These are phyloP conservation scores for Acromyrmex charruanus DNA, from an alignment of 1,140 invertebrate genomes.

Conservation along the genomic window DNA sequence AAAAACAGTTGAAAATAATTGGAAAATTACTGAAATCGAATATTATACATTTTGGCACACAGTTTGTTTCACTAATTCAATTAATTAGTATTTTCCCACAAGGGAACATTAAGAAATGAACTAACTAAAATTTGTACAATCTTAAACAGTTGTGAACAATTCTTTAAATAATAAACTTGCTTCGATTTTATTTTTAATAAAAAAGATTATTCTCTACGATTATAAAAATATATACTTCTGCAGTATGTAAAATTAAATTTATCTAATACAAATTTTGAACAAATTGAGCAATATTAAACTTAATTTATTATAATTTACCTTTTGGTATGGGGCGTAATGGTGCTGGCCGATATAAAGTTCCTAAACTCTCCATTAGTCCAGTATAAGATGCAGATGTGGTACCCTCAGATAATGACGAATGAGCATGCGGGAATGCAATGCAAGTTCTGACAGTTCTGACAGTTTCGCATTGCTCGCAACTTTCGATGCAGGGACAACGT, in stretches of 20 bases:
- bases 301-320: constrained; percentile 73
- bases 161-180: background rate
- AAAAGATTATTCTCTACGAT: background rate
- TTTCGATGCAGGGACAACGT: constrained; percentile 72
- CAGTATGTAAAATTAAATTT: background rate
- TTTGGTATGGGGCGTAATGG: constrained; percentile 79
- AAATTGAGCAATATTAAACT: background rate
- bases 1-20: no score
- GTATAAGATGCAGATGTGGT: constrained; percentile 59
- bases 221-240: background rate
- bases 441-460: constrained; percentile 57
- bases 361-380: constrained; percentile 73
- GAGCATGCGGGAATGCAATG: constrained; percentile 60
- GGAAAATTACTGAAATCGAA: no score
- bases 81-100: no score
- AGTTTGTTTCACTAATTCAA: no score
- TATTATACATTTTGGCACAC: no score
- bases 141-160: background rate
- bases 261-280: background rate
- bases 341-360: constrained; percentile 76
- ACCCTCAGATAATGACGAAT: constrained; percentile 52
- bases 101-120: background rate
- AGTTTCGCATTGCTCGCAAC: constrained; percentile 73
- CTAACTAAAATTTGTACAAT: background rate
- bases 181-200: background rate